phyloP scores from a whole-genome alignment of 2,888 invertebrate genomes.

The Tinea trinotella region DNA sequence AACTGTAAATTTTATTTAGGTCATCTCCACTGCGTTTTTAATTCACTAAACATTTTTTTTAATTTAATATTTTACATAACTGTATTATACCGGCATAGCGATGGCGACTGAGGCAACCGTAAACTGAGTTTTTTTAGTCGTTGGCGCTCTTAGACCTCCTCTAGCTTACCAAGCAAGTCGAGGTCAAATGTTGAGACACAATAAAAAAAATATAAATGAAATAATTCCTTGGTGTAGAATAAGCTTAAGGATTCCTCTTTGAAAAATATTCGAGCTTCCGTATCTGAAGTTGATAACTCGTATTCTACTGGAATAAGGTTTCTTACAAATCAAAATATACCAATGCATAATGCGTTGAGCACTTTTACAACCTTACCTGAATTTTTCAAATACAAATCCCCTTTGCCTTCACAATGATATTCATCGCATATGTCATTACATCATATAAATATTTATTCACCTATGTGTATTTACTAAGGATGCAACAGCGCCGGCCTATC shows the following conservation, averaged over 20 bases:
- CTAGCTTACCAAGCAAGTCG: too few species aligned
- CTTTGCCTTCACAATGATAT: background rate
- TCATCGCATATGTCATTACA: background rate
- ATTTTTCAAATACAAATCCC: slow-evolving; percentile 5
- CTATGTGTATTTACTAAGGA: too few species aligned
- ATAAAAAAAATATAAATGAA: background rate
- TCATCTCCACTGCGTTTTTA: too few species aligned
- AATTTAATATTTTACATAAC: too few species aligned
- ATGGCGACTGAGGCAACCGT: too few species aligned
- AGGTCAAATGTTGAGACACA: too few species aligned
- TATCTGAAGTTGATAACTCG: slow-evolving; percentile 6
- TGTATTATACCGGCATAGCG: too few species aligned
- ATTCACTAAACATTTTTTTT: too few species aligned
- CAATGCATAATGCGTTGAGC: slow-evolving; percentile 5
- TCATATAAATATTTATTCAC: background rate
- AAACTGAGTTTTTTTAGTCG: too few species aligned
- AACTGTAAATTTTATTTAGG: too few species aligned
- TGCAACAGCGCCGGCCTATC: too few species aligned
- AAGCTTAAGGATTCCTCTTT: background rate
- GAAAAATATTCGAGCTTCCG: slow-evolving; percentile 12
- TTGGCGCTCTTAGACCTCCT: too few species aligned
- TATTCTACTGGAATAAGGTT: slow-evolving; percentile 7
- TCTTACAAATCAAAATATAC: background rate
- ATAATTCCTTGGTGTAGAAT: background rate
- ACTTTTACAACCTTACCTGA: background rate